Conservation (phyloP, 30 jellyfish, hydroid and myxozoan species). For the Catostylus mosaicus region DNA sequence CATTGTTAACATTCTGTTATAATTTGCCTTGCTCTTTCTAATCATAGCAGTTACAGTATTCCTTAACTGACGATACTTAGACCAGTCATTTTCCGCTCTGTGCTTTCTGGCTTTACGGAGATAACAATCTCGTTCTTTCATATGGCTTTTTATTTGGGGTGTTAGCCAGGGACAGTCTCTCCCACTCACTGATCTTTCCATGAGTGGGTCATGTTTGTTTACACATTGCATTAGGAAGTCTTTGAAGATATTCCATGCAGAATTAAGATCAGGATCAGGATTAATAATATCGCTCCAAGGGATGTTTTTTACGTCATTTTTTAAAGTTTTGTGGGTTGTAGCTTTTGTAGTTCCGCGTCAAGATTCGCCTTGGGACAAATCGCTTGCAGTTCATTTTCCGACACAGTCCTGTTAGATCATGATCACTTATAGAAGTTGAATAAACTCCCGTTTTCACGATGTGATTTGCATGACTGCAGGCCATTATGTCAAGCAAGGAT, state of each 20-base stretch:
- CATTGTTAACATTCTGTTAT: conserved; percentile 14
- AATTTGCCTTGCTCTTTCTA: conserved; percentile 33
- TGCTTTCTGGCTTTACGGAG: conserved; percentile 43
- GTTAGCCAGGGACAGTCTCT: conserved; percentile 47
- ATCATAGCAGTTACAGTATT: conserved; percentile 35
- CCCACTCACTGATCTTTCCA: conserved; percentile 32
- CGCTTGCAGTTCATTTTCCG: conserved; percentile 18
- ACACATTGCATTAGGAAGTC: conserved; percentile 25
- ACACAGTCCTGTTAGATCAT: conserved; percentile 24
- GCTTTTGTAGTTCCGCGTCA: conserved; percentile 3
- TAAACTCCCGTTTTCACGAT: conserved; percentile 15
- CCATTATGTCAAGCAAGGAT: conserved; percentile 22
- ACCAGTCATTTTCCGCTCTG: conserved; percentile 34
- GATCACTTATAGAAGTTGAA: conserved; percentile 40
- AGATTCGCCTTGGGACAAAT: conserved; percentile 27
- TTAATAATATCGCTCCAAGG: conserved; percentile 4
- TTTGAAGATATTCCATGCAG: conserved; percentile 26
- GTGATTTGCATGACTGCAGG: conserved; percentile 7
- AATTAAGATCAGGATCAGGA: not conserved
- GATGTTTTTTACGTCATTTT: not conserved
- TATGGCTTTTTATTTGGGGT: conserved; percentile 18
- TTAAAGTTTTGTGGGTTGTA: conserved; percentile 15
- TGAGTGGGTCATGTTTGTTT: conserved; percentile 46
- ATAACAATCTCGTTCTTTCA: conserved; percentile 31
- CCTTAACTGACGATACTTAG: conserved; percentile 18